phyloP scores from a whole-genome alignment of 2,888 invertebrate species.

The Tryphoninae sp. region DNA sequence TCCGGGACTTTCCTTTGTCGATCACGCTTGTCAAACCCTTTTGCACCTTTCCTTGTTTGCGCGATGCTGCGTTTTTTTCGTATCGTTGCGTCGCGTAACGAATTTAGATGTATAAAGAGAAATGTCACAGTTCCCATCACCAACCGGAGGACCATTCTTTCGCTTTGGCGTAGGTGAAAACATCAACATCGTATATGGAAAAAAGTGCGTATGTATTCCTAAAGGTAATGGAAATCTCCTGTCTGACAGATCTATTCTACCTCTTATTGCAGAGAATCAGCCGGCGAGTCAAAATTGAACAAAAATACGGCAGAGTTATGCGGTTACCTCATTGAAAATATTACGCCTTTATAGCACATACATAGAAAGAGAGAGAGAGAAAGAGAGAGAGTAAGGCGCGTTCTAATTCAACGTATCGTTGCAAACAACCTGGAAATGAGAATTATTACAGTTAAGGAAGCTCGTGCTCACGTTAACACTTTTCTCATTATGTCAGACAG shows the following conservation, averaged over 20 bases:
- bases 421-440: conserved; percentile 17
- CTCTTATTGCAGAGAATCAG: not conserved
- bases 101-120: conserved; percentile 20
- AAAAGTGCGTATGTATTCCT: not conserved
- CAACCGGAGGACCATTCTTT: conserved; percentile 22
- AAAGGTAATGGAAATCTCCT: conserved; percentile 15
- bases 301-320: not conserved
- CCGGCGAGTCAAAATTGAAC: conserved; percentile 21
- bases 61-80: not conserved
- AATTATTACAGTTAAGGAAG: not conserved
- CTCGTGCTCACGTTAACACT: conserved; percentile 4
- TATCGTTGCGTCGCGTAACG: conserved; percentile 2
- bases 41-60: conserved; percentile 1
- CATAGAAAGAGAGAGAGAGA: not conserved
- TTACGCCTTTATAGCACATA: not conserved
- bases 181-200: not conserved
- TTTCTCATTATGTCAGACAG: conserved; percentile 21
- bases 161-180: conserved; percentile 8
- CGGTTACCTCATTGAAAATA: conserved; percentile 32
- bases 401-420: not conserved
- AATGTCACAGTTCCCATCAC: conserved; percentile 56
- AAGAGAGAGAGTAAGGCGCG: not conserved
- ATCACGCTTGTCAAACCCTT: conserved; percentile 3
- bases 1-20: not conserved
- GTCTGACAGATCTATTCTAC: not conserved